Percentiles rank a stretch among this genome's conserved stretches.
Conservation (phyloP, 1,140 invertebrate genomes). For the Battus philenor region DNA sequence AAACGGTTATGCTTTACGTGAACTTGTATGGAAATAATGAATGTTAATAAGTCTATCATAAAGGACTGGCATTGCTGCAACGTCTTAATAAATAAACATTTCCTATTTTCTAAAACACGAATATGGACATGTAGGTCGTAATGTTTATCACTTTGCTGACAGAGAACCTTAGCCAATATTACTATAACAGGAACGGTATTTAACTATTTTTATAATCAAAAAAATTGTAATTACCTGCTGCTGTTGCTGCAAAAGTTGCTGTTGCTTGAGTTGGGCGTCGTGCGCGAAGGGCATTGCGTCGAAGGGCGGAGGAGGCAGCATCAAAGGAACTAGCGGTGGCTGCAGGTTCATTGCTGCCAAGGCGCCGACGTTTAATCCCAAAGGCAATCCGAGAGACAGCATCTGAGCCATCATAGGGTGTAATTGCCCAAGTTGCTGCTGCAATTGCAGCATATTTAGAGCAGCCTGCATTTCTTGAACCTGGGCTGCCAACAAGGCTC, state of each 20-base stretch:
- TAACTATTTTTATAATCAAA: not conserved
- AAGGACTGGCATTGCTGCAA: not conserved
- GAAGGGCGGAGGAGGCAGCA: slow-evolving; percentile 89
- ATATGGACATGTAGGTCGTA: too few species aligned
- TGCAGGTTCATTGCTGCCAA: slow-evolving; percentile 92
- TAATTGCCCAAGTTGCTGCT: slow-evolving; percentile 87
- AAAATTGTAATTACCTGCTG: slow-evolving; percentile 75
- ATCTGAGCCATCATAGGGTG: slow-evolving; percentile 84
- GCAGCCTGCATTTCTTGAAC: slow-evolving; percentile 91
- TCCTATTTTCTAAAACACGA: not conserved
- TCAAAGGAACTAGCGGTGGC: slow-evolving; percentile 91
- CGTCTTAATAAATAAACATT: slow-evolving; percentile 3
- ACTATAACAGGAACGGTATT: not conserved
- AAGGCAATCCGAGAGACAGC: slow-evolving; percentile 84
- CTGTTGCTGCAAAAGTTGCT: slow-evolving; percentile 80
- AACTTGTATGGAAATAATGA: not conserved
- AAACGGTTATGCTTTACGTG: not conserved
- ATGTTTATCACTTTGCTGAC: too few species aligned
- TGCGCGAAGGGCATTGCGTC: slow-evolving; percentile 78
- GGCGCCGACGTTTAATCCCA: slow-evolving; percentile 89
- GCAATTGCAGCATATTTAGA: slow-evolving; percentile 91
- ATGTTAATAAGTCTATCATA: not conserved
- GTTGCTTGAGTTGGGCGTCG: slow-evolving; percentile 82
- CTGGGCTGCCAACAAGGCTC: slow-evolving; percentile 82
- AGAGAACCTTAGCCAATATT: too few species aligned